These are phyloP conservation scores for Pomacea maculata DNA, from an alignment of 1,140 invertebrate species.

Conservation along the genomic window DNA sequence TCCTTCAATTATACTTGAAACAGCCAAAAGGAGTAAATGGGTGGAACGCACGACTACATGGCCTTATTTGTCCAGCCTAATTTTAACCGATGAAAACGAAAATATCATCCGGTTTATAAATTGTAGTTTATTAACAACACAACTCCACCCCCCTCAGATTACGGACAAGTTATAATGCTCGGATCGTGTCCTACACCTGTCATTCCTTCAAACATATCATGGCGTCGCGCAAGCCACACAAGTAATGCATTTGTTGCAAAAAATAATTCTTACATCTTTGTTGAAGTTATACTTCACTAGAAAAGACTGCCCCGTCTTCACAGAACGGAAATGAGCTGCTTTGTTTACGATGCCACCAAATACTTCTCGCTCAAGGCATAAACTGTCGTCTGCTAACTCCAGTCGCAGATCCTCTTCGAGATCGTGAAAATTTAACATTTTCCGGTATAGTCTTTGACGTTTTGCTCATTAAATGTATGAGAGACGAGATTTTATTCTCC, in stretches of 20 bases:
- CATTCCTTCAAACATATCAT: no score
- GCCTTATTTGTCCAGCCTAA: no score
- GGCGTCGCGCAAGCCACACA: not conserved
- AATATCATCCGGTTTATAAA: no score
- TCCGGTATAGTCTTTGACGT: not conserved
- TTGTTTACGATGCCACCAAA: slow-evolving; percentile 23
- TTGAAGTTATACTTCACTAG: slow-evolving; percentile 19
- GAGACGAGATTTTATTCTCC: no score
- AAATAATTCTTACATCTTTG: not conserved
- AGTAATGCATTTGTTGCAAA: not conserved
- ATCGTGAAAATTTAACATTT: slow-evolving; percentile 16
- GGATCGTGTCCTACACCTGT: no score
- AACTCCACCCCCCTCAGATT: no score
- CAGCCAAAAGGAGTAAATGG: not conserved
- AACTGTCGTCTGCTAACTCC: slow-evolving; percentile 11
- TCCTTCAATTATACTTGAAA: no score
- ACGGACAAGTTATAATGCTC: no score
- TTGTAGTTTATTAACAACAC: no score
- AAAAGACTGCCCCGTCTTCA: not conserved
- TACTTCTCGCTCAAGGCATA: slow-evolving; percentile 8
- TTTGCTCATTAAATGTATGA: not conserved
- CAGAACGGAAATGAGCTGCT: slow-evolving; percentile 18
- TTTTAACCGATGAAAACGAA: no score
- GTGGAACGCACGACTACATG: not conserved
- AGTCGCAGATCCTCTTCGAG: slow-evolving; percentile 10